Evolutionary conservation across 2,113 vertebrate genomes (phyloP), one percentile per base, ranked within the genome.

Genomic region (Callithrix jacchus): DNA sequence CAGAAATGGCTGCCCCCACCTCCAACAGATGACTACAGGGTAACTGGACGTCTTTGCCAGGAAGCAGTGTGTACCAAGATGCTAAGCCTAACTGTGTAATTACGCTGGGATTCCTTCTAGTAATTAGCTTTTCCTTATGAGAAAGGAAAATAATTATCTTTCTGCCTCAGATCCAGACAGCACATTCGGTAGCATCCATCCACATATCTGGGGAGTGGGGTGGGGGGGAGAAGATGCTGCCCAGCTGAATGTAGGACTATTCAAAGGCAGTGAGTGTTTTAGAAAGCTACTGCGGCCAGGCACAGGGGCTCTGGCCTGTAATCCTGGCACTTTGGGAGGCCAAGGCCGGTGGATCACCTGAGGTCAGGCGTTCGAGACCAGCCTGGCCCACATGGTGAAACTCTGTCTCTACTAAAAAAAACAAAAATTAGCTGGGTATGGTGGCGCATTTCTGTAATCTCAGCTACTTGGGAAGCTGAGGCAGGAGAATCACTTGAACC

Each of bases 91-190:
- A 84, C 96, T 90, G 74, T 96, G 92, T 96, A 96, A 97, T 96
- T 97, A 97, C 21, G 71, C 89, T 79, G 73, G 95, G 88, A 89
- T 96, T 95, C 94, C 93, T 97, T 96, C 94, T 94, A 93, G 93
- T 95, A 93, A 97, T 96, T 97, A 98, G 95, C 97, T 96, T 96
- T 96, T 93, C 88, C 96, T 93, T 82, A 87, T 30, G 64, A 97
- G 94, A 96, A 98, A 96, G 93, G 88, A 96, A 94, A 98, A 98
- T 96, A 95, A 97, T 97, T 96, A 95, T 97, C 94, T 97, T 96
- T 96, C 95, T 45, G 93, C 94, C 92, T 96, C 58, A 21, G 70
- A 90, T 92, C 77, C 93, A 96, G 95, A 96, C 85, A 91, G 91
- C 64, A 6, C 18, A 5, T 96, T 92, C 81, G 32, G 80, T 90